Conservation (phyloP, 1,140 invertebrate genomes). For the Magallana gigas region DNA sequence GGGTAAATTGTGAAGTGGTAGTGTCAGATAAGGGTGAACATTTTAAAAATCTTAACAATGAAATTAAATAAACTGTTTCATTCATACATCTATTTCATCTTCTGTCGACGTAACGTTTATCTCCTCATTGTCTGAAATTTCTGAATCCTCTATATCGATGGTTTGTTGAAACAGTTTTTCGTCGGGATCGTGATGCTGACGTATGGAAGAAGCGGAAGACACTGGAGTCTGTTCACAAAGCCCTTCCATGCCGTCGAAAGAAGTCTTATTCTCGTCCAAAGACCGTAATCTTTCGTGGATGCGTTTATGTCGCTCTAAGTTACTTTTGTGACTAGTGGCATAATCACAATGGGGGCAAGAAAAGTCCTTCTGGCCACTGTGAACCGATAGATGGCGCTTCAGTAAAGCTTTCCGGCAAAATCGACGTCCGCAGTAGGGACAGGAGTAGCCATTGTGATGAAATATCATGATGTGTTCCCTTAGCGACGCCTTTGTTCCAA, state of each 20-base stretch:
- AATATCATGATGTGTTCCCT: constrained; percentile 78
- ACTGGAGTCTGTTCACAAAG: background rate
- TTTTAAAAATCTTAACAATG: background rate
- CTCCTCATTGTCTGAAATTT: constrained; percentile 34
- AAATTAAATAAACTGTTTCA: background rate
- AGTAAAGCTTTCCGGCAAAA: constrained; percentile 81
- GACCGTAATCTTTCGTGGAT: constrained; percentile 73
- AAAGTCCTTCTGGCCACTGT: constrained; percentile 80
- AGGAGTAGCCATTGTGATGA: constrained; percentile 80
- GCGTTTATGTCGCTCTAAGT: constrained; percentile 80
- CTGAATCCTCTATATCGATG: constrained; percentile 5
- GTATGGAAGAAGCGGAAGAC: background rate
- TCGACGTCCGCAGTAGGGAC: constrained; percentile 77
- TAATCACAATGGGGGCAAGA: constrained; percentile 80
- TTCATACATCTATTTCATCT: constrained; percentile 22
- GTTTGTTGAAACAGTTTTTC: background rate
- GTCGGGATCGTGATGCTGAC: background rate
- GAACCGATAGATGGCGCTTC: constrained; percentile 80
- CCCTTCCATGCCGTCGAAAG: constrained; percentile 51
- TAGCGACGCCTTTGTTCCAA: constrained; percentile 79
- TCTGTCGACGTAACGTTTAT: constrained; percentile 36
- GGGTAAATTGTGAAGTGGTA: too few relatives aligned
- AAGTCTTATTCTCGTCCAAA: constrained; percentile 59
- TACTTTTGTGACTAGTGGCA: constrained; percentile 81
- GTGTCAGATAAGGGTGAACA: too few relatives aligned